Percentiles rank a stretch among this genome's conserved stretches.
phyloP scores from a whole-genome alignment of 2,888 invertebrate genomes.

The Pristionchus exspectatus region DNA sequence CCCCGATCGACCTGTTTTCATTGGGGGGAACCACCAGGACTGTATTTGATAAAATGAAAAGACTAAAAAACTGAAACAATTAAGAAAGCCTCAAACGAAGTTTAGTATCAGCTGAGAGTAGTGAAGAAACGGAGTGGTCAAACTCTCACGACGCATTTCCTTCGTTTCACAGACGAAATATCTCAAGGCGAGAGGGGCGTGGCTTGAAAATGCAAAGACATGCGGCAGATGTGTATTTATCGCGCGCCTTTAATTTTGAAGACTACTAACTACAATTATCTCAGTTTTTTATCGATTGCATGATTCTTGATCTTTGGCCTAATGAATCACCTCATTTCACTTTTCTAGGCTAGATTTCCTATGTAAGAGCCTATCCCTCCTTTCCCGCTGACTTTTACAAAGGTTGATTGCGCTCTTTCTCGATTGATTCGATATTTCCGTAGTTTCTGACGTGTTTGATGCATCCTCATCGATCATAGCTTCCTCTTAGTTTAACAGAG shows the following conservation, averaged over 20 bases:
- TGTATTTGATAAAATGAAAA: neutral
- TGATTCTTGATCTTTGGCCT: neutral
- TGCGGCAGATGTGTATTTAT: no score
- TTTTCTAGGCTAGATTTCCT: neutral
- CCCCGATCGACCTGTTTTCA: no score
- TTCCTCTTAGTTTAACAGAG: no score
- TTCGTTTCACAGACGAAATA: neutral
- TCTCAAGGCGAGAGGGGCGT: no score
- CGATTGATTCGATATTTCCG: neutral
- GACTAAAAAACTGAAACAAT: neutral
- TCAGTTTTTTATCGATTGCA: neutral
- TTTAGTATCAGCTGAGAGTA: neutral
- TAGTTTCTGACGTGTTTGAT: neutral
- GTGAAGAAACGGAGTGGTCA: neutral
- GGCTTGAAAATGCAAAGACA: no score
- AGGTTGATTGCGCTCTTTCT: neutral
- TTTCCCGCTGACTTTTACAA: neutral
- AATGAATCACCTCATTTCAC: neutral
- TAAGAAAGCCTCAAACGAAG: neutral
- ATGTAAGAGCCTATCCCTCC: neutral
- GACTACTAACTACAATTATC: neutral
- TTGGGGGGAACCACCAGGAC: no score
- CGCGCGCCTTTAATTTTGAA: neutral
- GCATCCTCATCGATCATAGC: no score
- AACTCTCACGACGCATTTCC: neutral